Evolutionary conservation across 2,888 invertebrate species (phyloP).

Genomic region (Lasioglossum malachurum): DNA sequence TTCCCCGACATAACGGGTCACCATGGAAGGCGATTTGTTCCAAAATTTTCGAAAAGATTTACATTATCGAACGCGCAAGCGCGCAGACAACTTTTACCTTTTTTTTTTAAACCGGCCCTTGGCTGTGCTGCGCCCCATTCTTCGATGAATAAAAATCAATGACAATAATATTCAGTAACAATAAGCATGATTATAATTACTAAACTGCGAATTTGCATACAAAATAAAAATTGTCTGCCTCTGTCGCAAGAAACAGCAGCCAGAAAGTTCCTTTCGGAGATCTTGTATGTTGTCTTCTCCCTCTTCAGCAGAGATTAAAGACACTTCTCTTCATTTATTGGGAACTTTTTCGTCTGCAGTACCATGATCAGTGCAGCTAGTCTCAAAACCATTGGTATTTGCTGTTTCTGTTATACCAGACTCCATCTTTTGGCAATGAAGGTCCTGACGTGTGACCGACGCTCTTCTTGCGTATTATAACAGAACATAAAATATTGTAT

Average conservation of each 20-base stretch:
- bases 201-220: background rate
- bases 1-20: slow-evolving; percentile 79
- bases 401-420: slow-evolving; percentile 84
- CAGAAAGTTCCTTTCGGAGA: slow-evolving; percentile 26
- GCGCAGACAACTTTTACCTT: background rate
- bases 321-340: too few species aligned
- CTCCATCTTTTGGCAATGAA: slow-evolving; percentile 90
- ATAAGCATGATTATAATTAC: slow-evolving; percentile 3
- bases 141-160: background rate
- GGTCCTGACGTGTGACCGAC: slow-evolving; percentile 88
- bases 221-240: background rate
- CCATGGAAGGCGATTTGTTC: slow-evolving; percentile 39
- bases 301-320: slow-evolving; percentile 72
- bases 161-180: slow-evolving; percentile 23
- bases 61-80: background rate
- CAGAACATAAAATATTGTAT: slow-evolving; percentile 87
- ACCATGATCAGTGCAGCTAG: too few species aligned
- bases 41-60: slow-evolving; percentile 61
- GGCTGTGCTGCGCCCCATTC: background rate
- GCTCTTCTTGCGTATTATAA: slow-evolving; percentile 88
- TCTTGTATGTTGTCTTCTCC: slow-evolving; percentile 73
- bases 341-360: too few species aligned
- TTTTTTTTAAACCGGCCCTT: background rate
- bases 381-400: too few species aligned
- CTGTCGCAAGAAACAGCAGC: background rate